A percentile compares a stretch with the other conserved stretches of the same genome.
Conservation (phyloP, 2,113 vertebrate species). For the Cyrtonyx montezumae region DNA sequence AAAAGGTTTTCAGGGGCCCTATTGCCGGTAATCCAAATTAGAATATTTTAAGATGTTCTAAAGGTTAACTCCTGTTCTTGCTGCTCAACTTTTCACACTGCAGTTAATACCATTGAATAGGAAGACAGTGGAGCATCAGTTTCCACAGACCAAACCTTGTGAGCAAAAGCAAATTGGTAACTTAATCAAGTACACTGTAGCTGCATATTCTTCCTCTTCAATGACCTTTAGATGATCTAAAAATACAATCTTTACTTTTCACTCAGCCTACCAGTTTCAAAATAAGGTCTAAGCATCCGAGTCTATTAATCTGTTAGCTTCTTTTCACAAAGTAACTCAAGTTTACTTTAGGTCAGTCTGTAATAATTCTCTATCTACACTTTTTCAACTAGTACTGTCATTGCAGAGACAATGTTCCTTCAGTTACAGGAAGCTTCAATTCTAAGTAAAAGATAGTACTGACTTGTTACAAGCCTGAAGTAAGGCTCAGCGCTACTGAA, state of each 20-base stretch:
- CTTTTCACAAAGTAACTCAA: neutral
- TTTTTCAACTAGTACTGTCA: neutral
- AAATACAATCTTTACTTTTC: neutral
- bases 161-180: neutral
- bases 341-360: neutral
- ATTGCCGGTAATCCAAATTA: neutral
- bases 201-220: neutral
- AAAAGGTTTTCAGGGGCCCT: neutral
- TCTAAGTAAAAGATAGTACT: neutral
- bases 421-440: neutral
- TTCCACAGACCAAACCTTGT: neutral
- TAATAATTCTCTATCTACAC: neutral
- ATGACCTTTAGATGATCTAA: neutral
- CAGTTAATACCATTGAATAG: neutral
- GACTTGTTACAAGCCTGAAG: neutral
- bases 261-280: neutral
- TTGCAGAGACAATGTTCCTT: neutral
- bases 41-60: neutral
- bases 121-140: neutral
- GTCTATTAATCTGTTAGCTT: neutral
- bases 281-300: neutral
- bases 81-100: neutral
- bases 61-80: neutral
- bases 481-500: neutral
- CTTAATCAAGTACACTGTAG: neutral